phyloP scores from a whole-genome alignment of 2,888 invertebrate species.

The Tachina fera region DNA sequence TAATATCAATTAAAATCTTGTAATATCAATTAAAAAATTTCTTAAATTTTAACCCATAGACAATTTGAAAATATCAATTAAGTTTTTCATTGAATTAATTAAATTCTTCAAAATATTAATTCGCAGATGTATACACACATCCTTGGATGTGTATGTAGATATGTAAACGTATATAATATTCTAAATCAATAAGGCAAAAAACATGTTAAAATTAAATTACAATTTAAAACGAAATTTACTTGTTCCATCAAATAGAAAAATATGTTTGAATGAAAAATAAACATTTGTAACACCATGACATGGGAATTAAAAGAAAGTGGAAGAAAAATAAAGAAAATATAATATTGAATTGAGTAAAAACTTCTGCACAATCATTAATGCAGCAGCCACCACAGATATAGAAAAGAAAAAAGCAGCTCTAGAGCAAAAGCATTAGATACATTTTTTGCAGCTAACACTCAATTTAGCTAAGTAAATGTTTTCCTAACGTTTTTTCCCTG shows the following conservation, averaged over 20 bases:
- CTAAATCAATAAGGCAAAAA: background rate
- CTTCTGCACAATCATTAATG: constrained; percentile 53
- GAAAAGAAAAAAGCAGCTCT: background rate
- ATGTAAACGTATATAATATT: too few species aligned
- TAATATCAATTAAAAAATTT: too few species aligned
- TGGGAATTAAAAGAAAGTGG: constrained; percentile 40
- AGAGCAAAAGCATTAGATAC: constrained; percentile 8
- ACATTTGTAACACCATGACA: constrained; percentile 52
- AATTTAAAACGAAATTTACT: background rate
- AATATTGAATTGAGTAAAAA: constrained; percentile 43
- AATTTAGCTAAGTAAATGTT: constrained; percentile 62
- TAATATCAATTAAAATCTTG: too few species aligned
- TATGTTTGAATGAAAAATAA: constrained; percentile 27
- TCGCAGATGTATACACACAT: too few species aligned
- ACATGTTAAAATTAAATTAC: background rate
- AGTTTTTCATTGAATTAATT: too few species aligned
- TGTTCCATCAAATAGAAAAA: background rate
- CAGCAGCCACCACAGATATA: background rate
- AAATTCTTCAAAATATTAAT: too few species aligned
- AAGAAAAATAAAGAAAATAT: constrained; percentile 18
- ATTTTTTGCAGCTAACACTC: constrained; percentile 49
- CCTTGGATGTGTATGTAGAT: too few species aligned
- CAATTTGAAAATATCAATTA: too few species aligned
- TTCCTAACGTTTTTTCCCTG: background rate
- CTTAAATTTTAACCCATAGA: too few species aligned